Evolutionary conservation across 2,888 invertebrate species (phyloP).

Genomic region (Nysson spinosus): DNA sequence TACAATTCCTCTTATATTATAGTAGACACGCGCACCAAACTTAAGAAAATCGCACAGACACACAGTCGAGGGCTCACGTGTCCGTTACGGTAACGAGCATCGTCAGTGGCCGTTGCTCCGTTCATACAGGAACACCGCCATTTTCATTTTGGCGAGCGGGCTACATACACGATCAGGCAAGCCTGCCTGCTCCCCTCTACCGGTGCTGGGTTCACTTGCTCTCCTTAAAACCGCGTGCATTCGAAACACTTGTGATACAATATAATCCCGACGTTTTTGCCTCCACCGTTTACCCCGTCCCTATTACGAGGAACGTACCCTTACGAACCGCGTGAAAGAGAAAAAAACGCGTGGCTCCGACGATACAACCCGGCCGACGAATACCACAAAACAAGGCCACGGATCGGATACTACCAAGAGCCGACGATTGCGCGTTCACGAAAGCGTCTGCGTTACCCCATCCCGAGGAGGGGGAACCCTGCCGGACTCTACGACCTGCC

Average conservation of each 20-base stretch:
- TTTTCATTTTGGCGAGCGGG: constrained; percentile 69
- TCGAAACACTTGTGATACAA: constrained; percentile 25
- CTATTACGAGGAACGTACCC: too few relatives aligned
- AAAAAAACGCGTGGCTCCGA: constrained; percentile 26
- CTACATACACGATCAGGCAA: constrained; percentile 42
- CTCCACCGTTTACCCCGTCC: background rate
- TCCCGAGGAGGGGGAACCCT: constrained; percentile 12
- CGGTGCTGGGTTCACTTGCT: constrained; percentile 30
- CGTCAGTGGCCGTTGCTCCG: constrained; percentile 64
- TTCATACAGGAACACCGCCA: constrained; percentile 73
- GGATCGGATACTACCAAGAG: constrained; percentile 38
- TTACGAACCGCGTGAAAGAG: too few relatives aligned
- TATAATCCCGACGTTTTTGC: background rate
- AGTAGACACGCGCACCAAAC: constrained; percentile 21
- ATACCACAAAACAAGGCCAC: constrained; percentile 48
- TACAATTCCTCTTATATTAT: constrained; percentile 1
- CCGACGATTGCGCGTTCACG: constrained; percentile 55
- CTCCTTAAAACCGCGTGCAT: constrained; percentile 36
- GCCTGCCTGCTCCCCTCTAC: constrained; percentile 42
- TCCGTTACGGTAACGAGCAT: constrained; percentile 58
- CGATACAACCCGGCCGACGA: constrained; percentile 43
- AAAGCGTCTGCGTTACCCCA: constrained; percentile 55
- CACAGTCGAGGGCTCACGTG: constrained; percentile 53
- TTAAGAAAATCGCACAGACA: constrained; percentile 16
- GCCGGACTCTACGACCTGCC: constrained; percentile 17